A percentile compares a stretch with the other conserved stretches of the same genome.
These are phyloP conservation scores for Gavia stellata DNA, from an alignment of 2,113 vertebrate genomes.

Conservation along the genomic window DNA sequence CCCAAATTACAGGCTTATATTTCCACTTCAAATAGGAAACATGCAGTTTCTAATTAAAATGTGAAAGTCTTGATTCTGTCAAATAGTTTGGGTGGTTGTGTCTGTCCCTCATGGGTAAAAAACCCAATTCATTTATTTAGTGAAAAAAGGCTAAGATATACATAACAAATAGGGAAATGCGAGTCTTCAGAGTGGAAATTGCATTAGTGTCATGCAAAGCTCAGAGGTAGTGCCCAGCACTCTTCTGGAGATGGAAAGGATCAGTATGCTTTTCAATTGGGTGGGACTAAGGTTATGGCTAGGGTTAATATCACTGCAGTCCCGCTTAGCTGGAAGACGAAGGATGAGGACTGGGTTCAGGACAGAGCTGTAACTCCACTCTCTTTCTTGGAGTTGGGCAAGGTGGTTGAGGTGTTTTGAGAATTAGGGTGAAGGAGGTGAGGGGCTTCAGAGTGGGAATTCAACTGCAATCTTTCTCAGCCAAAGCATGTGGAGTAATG, in stretches of 20 bases:
- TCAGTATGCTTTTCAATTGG: background rate
- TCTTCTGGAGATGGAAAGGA: background rate
- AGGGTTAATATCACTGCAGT: background rate
- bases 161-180: background rate
- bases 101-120: background rate
- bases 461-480: background rate
- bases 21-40: background rate
- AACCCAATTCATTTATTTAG: background rate
- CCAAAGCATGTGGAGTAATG: background rate
- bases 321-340: background rate
- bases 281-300: background rate
- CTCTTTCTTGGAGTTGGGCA: background rate
- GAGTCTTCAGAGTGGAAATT: background rate
- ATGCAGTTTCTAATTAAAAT: background rate
- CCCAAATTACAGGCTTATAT: background rate
- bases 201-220: background rate
- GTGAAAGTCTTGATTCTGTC: background rate
- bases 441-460: background rate
- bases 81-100: background rate
- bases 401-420: background rate
- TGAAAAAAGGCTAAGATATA: background rate
- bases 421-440: background rate
- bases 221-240: background rate
- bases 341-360: background rate
- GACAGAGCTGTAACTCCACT: background rate